Base-by-base conservation (phyloP, 2,797 vertebrate genomes). In the Anableps anableps region DNA sequence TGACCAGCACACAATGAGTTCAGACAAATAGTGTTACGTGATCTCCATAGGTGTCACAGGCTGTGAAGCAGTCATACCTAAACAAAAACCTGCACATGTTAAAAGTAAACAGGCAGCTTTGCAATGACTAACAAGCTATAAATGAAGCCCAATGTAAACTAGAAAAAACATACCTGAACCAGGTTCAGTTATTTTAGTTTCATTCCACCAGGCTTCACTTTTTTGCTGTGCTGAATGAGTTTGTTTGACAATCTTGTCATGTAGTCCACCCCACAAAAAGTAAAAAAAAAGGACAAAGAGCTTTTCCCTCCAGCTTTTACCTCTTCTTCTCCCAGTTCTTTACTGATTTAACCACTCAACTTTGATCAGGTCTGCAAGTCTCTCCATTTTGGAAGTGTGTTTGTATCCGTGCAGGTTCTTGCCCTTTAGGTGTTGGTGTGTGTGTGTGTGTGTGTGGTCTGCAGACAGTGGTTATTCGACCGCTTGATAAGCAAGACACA, bases 401-500 rank as follows among this genome's bases (percentile, higher is more conserved):
- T 70, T 82, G 36, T 83, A 71, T 81, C 60, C 47, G 60, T 64
- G 73, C 78, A 11, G 26, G 74, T 84, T 51, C 73, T 36, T 80
- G 76, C 55, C 51, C 74, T 76, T 66, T 66, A 66, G 19, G 66
- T 84, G 85, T 80, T 76, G 86, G 83, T 83, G 76, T 84, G 78
- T 84, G 55, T 78, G 74, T 72, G 81, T 84, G 89, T 82, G 86
- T 89, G 91, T 92, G 91, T 90, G 91, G 93, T 92, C 89, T 84
- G 81, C 48, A 85, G 80, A 88, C 82, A 84, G 83, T 71, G 83
- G 83, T 64, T 80, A 80, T 90, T 90, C 86, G 85, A 90, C 85
- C 85, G 85, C 79, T 87, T 86, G 91, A 95, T 93, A 94, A 91
- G 89, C 83, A 85, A 91, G 86, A 92, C 87, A 91, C 89, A 88